Evolutionary conservation across 2,888 invertebrate genomes (phyloP), one percentile per base, ranked within the genome.

Genomic region (Andrena trimmerana): DNA sequence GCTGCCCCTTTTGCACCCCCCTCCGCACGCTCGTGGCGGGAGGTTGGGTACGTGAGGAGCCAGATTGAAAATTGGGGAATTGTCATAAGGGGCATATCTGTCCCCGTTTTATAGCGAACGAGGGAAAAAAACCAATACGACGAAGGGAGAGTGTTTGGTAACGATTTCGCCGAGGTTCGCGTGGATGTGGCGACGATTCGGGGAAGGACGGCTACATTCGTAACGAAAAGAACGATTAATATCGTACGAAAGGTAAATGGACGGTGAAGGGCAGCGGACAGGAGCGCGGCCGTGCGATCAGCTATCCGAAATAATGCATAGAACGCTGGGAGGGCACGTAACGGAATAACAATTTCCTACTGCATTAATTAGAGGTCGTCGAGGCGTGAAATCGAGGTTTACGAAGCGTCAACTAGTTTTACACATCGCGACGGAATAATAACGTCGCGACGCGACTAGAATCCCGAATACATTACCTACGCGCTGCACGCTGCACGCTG

Each of bases 361-460:
- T 84, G 81, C 85, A 84, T 90, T 89, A 89, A 90, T 90, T 88
- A 86, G 82, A 89, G 83, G 84, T 81, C 85, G 83, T 86, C 86
- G 86, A 84, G 78, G 86, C 86, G 89, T 88, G 86, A 88, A 89
- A 89, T 89, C 84, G 87, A 86, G 84, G 86, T 83, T 85, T 84
- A 82, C 84, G 85, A 84, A 85, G 80, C 84, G 85, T 81, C 81
- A 81, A 84, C 82, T 69, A 84, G 85, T 85, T 85, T 85, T 85
- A 85, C 85, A 86, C 84, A 85, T 86, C 83, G 83, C 85, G 85
- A 83, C 85, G 75, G 85, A 85, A 84, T 84, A 84, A 83, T 84
- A 84, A 83, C 84, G 83, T 83, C 85, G 82, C 84, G 76, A 77
- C 80, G 67, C 76, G 84, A 74, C 83, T 84, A 74, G 83, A 84